A percentile compares a stretch with the other conserved stretches of the same genome.
Evolutionary conservation across 2,797 vertebrate species (phyloP).

Genomic region (Anniella stebbinsi): DNA sequence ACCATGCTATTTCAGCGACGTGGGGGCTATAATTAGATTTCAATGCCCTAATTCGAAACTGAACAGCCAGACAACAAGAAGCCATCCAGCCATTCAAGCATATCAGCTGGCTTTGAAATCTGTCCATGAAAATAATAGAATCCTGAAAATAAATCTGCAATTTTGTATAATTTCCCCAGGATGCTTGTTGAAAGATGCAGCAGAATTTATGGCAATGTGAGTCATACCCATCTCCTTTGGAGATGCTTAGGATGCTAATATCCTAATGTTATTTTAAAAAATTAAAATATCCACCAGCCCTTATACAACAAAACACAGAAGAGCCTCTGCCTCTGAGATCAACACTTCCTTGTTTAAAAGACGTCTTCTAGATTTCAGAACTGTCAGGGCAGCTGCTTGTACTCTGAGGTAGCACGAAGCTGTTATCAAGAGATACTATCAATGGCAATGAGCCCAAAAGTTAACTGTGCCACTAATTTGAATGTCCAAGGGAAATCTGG

Average conservation of each 20-base stretch:
- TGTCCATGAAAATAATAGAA: constrained; percentile 68
- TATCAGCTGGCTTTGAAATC: constrained; percentile 69
- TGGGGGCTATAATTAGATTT: constrained; percentile 66
- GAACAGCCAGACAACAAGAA: constrained; percentile 67
- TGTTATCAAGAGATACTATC: not conserved
- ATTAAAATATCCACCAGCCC: constrained; percentile 27
- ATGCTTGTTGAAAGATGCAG: constrained; percentile 59
- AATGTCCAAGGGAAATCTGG: not conserved
- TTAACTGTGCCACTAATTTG: too few relatives aligned
- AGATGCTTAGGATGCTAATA: constrained; percentile 66
- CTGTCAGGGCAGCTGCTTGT: constrained; percentile 23
- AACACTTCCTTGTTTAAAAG: constrained; percentile 38
- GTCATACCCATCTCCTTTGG: constrained; percentile 64
- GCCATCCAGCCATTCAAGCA: constrained; percentile 59
- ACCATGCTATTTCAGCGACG: not conserved
- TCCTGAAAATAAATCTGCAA: constrained; percentile 69
- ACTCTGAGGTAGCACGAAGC: too few relatives aligned
- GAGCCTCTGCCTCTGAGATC: constrained; percentile 5
- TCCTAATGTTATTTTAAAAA: constrained; percentile 52
- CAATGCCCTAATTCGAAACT: constrained; percentile 61
- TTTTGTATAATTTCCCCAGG: constrained; percentile 74
- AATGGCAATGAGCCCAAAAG: not conserved
- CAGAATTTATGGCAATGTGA: constrained; percentile 74
- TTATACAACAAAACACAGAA: not conserved
- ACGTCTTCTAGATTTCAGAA: not conserved